These are phyloP conservation scores for Xyliphius kryptos DNA, from an alignment of 2,113 vertebrate species.

Conservation along the genomic window DNA sequence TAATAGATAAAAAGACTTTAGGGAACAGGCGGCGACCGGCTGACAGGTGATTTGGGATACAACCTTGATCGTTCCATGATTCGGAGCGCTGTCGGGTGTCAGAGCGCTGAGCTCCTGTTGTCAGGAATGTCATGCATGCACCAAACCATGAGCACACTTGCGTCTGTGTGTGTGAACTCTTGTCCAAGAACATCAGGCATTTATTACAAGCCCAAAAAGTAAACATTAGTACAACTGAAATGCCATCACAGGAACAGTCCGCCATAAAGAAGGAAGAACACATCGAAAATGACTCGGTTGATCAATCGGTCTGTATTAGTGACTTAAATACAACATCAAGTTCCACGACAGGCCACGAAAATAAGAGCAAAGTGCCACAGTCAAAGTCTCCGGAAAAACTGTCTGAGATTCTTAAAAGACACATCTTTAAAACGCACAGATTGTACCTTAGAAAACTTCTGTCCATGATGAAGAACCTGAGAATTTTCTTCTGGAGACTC, in stretches of 20 bases:
- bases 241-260: conserved; percentile 36
- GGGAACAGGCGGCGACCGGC: conserved; percentile 8
- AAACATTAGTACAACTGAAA: conserved; percentile 33
- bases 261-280: conserved; percentile 17
- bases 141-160: background rate
- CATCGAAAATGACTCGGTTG: too few relatives aligned
- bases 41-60: conserved; percentile 2
- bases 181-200: background rate
- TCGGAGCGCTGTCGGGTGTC: background rate
- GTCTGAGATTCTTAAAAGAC: too few relatives aligned
- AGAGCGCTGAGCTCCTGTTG: conserved; percentile 4
- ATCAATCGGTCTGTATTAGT: too few relatives aligned
- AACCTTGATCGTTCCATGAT: background rate
- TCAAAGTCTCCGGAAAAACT: too few relatives aligned
- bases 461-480: too few relatives aligned
- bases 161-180: background rate
- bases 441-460: too few relatives aligned
- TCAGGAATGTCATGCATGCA: background rate
- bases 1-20: conserved; percentile 13
- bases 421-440: too few relatives aligned
- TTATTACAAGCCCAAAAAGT: conserved; percentile 7
- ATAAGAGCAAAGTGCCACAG: too few relatives aligned
- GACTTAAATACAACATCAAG: background rate
- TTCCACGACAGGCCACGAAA: too few relatives aligned
- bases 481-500: too few relatives aligned